These are phyloP conservation scores for Malacoraja senta DNA, from an alignment of 2,797 vertebrate species.

Conservation along the genomic window DNA sequence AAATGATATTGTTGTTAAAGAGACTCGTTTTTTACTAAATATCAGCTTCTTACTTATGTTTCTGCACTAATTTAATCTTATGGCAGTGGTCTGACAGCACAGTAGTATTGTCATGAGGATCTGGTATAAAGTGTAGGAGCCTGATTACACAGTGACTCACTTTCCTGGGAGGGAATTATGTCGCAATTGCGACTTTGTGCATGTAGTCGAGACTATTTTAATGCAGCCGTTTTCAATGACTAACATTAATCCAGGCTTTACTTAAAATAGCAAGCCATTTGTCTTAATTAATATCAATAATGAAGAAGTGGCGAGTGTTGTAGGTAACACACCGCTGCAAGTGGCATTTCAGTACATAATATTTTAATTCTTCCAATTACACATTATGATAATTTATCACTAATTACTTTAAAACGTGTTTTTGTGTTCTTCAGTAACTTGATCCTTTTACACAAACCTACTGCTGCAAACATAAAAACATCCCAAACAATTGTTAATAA, in stretches of 20 bases:
- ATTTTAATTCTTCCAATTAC: not conserved
- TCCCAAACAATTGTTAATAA: not conserved
- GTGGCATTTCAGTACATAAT: not conserved
- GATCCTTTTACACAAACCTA: not conserved
- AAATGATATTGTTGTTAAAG: not conserved
- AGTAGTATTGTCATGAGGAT: not conserved
- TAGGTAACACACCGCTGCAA: not conserved
- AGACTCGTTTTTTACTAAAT: not conserved
- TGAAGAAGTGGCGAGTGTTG: not conserved
- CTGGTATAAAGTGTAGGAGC: not conserved
- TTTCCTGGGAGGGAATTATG: not conserved
- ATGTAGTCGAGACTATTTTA: not conserved
- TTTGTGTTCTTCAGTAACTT: not conserved
- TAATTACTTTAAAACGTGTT: not conserved
- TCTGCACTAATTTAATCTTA: not conserved
- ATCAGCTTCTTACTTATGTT: not conserved
- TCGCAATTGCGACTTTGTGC: not conserved
- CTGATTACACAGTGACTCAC: not conserved
- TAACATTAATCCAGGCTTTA: not conserved
- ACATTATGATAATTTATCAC: not conserved
- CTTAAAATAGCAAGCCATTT: not conserved
- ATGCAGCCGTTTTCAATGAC: not conserved
- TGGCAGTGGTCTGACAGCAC: not conserved
- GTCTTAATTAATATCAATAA: slow-evolving; percentile 7
- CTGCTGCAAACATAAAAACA: not conserved